These are phyloP conservation scores for Oenanthe melanoleuca DNA, from an alignment of 2,113 vertebrate genomes.

Conservation along the genomic window DNA sequence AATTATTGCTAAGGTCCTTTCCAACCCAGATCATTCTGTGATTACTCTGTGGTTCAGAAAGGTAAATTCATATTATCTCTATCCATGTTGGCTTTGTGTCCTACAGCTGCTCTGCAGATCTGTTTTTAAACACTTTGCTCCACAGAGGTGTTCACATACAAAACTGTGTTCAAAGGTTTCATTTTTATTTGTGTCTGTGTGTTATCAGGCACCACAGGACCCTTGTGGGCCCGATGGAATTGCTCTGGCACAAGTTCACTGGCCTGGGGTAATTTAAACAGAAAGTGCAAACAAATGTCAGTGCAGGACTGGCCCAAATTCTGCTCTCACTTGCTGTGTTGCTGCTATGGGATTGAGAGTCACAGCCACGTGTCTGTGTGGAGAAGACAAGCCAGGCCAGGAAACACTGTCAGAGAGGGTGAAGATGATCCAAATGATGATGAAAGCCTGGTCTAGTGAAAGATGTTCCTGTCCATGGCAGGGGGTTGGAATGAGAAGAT, in stretches of 20 bases:
- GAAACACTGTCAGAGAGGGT: neutral
- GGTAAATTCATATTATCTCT: neutral
- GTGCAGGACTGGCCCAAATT: neutral
- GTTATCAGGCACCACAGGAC: neutral
- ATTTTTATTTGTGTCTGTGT: neutral
- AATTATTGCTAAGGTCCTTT: neutral
- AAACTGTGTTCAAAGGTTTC: neutral
- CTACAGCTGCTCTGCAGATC: neutral
- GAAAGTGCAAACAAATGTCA: neutral
- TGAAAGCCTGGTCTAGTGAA: neutral
- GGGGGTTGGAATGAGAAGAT: neutral
- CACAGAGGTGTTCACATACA: neutral
- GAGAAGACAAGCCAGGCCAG: neutral
- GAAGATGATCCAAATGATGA: neutral
- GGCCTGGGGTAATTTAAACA: neutral
- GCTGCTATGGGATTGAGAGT: neutral
- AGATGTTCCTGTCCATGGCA: neutral
- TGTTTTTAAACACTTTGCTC: neutral
- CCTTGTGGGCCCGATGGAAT: neutral
- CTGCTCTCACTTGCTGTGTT: neutral
- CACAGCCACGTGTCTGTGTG: neutral
- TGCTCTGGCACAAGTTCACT: neutral
- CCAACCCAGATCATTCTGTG: neutral
- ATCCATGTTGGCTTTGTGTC: neutral
- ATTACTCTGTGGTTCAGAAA: neutral